Evolutionary conservation across 2,888 invertebrate species (phyloP), one percentile per base, ranked within the genome.

Genomic region (Abrostola triplasia): DNA sequence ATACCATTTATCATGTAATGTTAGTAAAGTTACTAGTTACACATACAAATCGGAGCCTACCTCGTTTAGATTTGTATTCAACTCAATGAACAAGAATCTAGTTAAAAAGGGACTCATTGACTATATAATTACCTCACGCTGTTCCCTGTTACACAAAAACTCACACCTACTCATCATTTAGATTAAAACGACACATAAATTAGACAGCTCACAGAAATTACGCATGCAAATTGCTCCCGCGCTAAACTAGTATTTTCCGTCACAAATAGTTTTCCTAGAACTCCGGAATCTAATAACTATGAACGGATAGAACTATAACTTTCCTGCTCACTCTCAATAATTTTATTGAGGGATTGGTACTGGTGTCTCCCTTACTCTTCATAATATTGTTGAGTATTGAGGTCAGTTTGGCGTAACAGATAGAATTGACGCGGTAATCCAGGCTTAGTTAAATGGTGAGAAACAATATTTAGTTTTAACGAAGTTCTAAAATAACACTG

Each of bases 251-350:
- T 41, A 70, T 64, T 76, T 79, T 76, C 69, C 67, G 79, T 73
- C 71, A 76, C 68, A 79, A 79, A 79, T 79, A 81, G 70, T 79
- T 71, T 73, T 70, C 73, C 66, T 54, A 64, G 72, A 72, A 74
- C 61, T 42, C 76, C 47, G 51, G 36, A 59, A 75, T 61, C 48
- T 55, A 40, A 70, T 64, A 63, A 68, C 52, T 10, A 51, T 11
- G 58, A 38, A 24, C 7, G 37, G 11, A 66, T 37, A 50, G 36
- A 54, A 64, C 12, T 56, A 40, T 48, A 6, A 11, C 59, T 36
- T 47, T 71, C 71, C 40, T 56, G 50, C 36, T 73, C 55, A 13
- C 36, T 38, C 71, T 9, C 10, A 0, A n/a, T 48, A 36, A 48
- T 35, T 36, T 56, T 11, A 6, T 40, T 47, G 5, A 10, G 24